Percentiles rank a stretch among this genome's conserved stretches.
These are phyloP conservation scores for Volucella inanis DNA, from an alignment of 2,888 invertebrate genomes.

Conservation along the genomic window DNA sequence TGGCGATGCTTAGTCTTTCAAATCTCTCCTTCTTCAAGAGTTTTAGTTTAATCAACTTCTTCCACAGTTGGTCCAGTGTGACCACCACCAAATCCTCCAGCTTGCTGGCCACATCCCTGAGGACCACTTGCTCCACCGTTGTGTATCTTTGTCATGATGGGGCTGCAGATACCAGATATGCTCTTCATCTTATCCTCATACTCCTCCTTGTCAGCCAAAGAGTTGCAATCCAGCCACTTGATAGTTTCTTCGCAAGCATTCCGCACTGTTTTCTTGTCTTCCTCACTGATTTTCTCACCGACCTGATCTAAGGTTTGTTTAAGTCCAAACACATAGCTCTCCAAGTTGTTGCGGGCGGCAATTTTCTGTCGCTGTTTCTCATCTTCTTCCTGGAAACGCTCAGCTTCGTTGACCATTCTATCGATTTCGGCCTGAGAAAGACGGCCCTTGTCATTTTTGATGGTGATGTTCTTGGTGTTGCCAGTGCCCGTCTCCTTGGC, in stretches of 20 bases:
- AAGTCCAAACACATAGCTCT: slow-evolving; percentile 87
- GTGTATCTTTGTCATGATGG: slow-evolving; percentile 77
- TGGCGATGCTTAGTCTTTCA: slow-evolving; percentile 21
- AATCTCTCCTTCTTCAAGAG: not conserved
- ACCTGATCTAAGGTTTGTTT: slow-evolving; percentile 87
- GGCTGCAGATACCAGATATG: slow-evolving; percentile 79
- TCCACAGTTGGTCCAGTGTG: slow-evolving; percentile 78
- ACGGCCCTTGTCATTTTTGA: slow-evolving; percentile 90
- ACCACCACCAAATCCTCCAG: slow-evolving; percentile 86
- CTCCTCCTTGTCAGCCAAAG: slow-evolving; percentile 89
- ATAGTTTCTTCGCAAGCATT: slow-evolving; percentile 87
- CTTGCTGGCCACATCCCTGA: slow-evolving; percentile 83
- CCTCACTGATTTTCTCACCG: slow-evolving; percentile 85
- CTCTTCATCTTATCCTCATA: slow-evolving; percentile 84
- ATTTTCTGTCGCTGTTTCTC: slow-evolving; percentile 87
- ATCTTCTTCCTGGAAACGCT: slow-evolving; percentile 88
- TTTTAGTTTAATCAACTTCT: slow-evolving; percentile 72
- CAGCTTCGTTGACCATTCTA: slow-evolving; percentile 88
- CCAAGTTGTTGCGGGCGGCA: slow-evolving; percentile 87
- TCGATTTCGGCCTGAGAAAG: slow-evolving; percentile 91
- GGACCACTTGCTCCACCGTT: slow-evolving; percentile 58
- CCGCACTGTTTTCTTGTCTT: slow-evolving; percentile 87
- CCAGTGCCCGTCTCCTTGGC: slow-evolving; percentile 87
- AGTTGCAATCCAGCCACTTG: slow-evolving; percentile 89
- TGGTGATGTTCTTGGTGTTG: slow-evolving; percentile 89